Evolutionary conservation across 2,888 invertebrate genomes (phyloP).

Genomic region (Machimus atricapillus): DNA sequence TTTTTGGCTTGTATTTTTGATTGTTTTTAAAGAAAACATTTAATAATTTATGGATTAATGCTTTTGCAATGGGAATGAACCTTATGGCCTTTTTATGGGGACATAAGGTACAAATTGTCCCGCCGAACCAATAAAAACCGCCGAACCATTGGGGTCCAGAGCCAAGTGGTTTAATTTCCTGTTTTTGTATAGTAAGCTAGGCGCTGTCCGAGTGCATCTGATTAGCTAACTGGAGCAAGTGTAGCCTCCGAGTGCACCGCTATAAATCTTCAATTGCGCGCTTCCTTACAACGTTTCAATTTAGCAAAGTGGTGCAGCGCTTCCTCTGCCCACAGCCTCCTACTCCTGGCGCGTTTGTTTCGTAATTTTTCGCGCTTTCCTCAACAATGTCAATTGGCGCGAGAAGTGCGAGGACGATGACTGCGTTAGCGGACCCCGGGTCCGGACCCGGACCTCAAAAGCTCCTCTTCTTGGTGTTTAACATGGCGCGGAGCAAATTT

Average conservation of each 20-base stretch:
- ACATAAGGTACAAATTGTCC: neutral
- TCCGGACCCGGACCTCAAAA: neutral
- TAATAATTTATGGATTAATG: no score
- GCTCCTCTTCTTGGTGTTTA: conserved; percentile 29
- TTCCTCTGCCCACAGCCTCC: neutral
- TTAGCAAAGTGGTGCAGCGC: neutral
- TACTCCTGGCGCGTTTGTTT: neutral
- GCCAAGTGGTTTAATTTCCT: neutral
- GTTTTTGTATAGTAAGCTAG: neutral
- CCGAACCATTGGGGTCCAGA: neutral
- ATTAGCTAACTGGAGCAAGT: neutral
- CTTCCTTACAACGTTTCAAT: neutral
- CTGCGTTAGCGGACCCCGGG: neutral
- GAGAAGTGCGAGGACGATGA: neutral
- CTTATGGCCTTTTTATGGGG: no score
- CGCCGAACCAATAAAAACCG: neutral
- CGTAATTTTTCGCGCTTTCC: conserved; percentile 6
- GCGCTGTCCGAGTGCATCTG: neutral
- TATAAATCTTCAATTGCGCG: neutral
- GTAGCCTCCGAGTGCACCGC: neutral
- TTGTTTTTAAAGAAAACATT: no score
- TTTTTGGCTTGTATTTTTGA: no score
- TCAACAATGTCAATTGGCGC: neutral
- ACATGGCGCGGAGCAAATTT: conserved; percentile 8
- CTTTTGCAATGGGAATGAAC: no score